Evolutionary conservation across 2,113 vertebrate species (phyloP), one percentile per base, ranked within the genome.

Genomic region (Danionella cerebrum): DNA sequence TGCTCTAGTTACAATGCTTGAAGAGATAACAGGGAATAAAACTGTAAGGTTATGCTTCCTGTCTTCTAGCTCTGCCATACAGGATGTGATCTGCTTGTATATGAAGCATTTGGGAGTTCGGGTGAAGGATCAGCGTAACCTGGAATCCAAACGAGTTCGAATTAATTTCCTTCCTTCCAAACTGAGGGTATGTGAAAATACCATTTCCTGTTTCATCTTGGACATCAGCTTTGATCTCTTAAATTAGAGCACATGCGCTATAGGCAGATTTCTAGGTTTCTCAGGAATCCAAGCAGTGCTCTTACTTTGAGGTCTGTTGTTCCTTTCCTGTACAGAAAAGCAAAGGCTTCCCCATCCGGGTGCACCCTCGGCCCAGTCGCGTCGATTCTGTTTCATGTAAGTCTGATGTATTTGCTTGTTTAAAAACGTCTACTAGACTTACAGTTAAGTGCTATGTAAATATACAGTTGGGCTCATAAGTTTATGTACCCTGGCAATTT

Each of bases 71-170:
- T 90, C 89, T 27, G 86, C 92, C 0, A 92, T 94, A 86, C 93
- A 95, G 52, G 95, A 93, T 59, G 94, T 98, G 63, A 91, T 97
- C 27, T 89, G 92, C 33, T 91, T 89, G 66, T 98, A 97, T 63
- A 97, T 98, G 96, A 98, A 97, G 51, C 91, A 97, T 70, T 84
- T 98, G 44, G 96, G 96, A 2, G 95, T 97, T 18, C 95, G 90
- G 78, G 90, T 90, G 19, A 98, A 97, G 74, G 95, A 97, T 63
- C 89, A 91, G 29, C 91, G 92, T 21, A 91, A 87, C 75, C 84
- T 96, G 38, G 96, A 97, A 69, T 93, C 93, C 5, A 98, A 98
- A 58, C 86, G 95, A 3, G 87, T 84, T 10, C 87, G 95, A 0
- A 95, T 95, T 55, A 92, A 86, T 8, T 97, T 97, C 77, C 87